phyloP scores from a whole-genome alignment of 2,797 vertebrate species.

The Pagetopsis macropterus region DNA sequence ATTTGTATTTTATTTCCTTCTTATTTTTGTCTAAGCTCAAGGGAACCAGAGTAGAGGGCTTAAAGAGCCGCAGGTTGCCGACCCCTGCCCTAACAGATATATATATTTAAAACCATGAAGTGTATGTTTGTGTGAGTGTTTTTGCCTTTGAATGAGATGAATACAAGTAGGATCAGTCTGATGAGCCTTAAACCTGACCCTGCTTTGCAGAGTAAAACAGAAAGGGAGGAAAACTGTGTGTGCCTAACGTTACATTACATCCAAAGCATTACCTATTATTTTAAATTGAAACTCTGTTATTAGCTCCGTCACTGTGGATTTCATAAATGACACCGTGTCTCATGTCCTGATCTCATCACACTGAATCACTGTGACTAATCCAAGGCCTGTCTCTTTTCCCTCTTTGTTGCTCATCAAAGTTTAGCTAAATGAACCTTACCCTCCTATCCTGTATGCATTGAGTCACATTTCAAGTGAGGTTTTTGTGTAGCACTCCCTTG shows the following conservation, averaged over 20 bases:
- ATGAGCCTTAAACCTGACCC: too few species aligned
- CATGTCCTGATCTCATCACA: constrained; percentile 46
- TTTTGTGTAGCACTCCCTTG: constrained; percentile 75
- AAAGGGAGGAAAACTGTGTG: too few species aligned
- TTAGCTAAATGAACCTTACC: constrained; percentile 74
- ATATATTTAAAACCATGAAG: constrained; percentile 29
- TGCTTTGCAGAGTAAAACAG: too few species aligned
- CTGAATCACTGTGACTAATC: constrained; percentile 60
- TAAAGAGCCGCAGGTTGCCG: too few species aligned
- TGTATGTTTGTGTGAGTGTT: constrained; percentile 9
- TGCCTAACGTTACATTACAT: constrained; percentile 7
- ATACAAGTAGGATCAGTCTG: too few species aligned
- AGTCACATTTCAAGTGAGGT: constrained; percentile 77
- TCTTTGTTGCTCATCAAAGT: constrained; percentile 71
- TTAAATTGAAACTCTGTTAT: constrained; percentile 13
- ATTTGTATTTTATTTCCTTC: too few species aligned
- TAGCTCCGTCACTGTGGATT: constrained; percentile 34
- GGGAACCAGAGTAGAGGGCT: too few species aligned
- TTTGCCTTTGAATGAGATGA: not conserved
- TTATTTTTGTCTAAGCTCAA: too few species aligned
- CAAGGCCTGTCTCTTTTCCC: constrained; percentile 42
- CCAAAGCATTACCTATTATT: constrained; percentile 5
- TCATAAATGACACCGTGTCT: constrained; percentile 35
- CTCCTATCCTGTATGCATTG: constrained; percentile 62
- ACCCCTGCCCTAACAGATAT: too few species aligned